Base-by-base conservation (phyloP, 1,140 invertebrate genomes). In the Portunus trituberculatus region DNA sequence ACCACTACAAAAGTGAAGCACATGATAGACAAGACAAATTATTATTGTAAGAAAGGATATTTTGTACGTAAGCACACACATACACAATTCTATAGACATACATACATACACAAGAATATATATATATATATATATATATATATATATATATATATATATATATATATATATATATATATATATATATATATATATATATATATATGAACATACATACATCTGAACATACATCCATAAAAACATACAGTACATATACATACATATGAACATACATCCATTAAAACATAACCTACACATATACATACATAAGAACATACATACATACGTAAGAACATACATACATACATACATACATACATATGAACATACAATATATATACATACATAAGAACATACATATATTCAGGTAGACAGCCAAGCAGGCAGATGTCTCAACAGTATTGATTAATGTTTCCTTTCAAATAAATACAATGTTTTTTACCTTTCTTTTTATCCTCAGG, bases 1-100 rank as follows among this genome's bases (percentile, higher is more conserved):
- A 93, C 82, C 67, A 32, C 67, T 93, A 93, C 83, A 93, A 82
- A 93, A 82, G 82, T 93, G 82, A 82, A 82, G 7, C 52, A 92
- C 52, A 92, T 92, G 46, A 93, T 93, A 93, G 67, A 93, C 83
- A 93, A 82, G n/a, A n/a, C n/a, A n/a, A n/a, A n/a, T n/a, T n/a
- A n/a, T n/a, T n/a, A n/a, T n/a, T n/a, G n/a, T n/a, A n/a, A 93
- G 7, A 76, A 0, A 76, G 7, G 83, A 10, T n/a, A 6, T 3
- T 4, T 31, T 7, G 14, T 7, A 88, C 39, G 39, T 88, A 7
- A 3, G 39, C 4, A 88, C 39, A 88, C 14, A 88, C 39, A 88
- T 29, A 88, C 39, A 88, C 14, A 88, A 31, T 31, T 29, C 29
- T 88, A 88, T 88, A 88, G 20, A 88, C 39, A 88, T 88, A 88